Evolutionary conservation across 2,888 invertebrate species (phyloP), one percentile per base, ranked within the genome.

Genomic region (Eupelmus urozonus): DNA sequence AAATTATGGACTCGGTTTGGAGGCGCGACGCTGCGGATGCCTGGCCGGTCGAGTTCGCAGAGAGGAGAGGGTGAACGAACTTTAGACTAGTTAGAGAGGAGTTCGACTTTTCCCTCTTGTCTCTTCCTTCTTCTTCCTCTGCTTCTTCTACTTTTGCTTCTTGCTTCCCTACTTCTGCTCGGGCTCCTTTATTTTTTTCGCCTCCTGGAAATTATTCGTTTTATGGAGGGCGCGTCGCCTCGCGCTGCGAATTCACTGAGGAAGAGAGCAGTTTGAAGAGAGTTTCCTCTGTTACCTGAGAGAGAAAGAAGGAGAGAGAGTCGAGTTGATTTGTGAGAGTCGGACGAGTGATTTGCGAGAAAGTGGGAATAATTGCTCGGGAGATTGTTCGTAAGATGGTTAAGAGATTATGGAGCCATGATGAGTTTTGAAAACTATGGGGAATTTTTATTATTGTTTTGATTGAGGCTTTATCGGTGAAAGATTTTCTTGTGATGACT

Each of bases 21-120:
- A n/a, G n/a, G n/a, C n/a, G n/a, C n/a, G n/a, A n/a, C n/a, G n/a
- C n/a, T n/a, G n/a, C n/a, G n/a, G n/a, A n/a, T n/a, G n/a, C n/a
- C n/a, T n/a, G n/a, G n/a, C n/a, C n/a, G n/a, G n/a, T n/a, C n/a
- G 25, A 60, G 45, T 53, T 49, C 70, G 34, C 29, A 18, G 49
- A 49, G 40, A 49, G 27, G 1, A 40, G 1, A 2, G 78, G 78
- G 78, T 78, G 63, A 74, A 78, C 65, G 74, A 78, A 78, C 78
- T 74, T 74, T 65, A 9, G 23, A 63, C 69, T 53, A 29, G n/a
- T 49, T 9, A 2, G 13, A 13, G 60, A 66, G 60, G 42, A 73
- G 55, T 66, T 72, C 70, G 53, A 79, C 78, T 79, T 74, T 66
- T 51, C 70, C 63, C 74, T 62, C 66, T 71, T 73, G 29, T 65